Evolutionary conservation across 2,888 invertebrate species (phyloP).

Genomic region (Acheta domesticus): DNA sequence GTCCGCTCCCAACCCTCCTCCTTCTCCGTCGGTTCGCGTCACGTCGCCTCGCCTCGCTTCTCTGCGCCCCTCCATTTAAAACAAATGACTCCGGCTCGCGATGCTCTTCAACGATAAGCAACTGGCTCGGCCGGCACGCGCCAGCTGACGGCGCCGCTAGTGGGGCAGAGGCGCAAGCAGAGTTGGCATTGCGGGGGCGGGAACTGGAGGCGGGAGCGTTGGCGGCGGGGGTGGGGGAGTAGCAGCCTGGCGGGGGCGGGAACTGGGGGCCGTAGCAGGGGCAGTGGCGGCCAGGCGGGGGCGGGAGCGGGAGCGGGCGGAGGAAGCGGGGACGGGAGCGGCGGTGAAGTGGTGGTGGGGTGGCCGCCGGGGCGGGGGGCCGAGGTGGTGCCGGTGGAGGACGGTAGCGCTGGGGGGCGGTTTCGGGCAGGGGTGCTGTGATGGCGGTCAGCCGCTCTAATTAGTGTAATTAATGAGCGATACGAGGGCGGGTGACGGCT

Average conservation of each 20-base stretch:
- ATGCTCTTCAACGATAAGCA: constrained; percentile 27
- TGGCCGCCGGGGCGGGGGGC: too few species aligned
- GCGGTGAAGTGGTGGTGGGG: too few species aligned
- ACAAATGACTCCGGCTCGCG: constrained; percentile 31
- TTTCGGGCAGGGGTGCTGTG: constrained; percentile 20
- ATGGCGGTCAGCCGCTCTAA: constrained; percentile 28
- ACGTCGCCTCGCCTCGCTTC: not conserved
- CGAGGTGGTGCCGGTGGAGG: too few species aligned
- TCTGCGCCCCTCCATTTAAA: constrained; percentile 19
- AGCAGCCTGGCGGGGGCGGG: too few species aligned
- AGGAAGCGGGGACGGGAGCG: too few species aligned
- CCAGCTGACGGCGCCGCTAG: not conserved
- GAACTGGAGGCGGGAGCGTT: not conserved
- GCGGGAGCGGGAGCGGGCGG: too few species aligned
- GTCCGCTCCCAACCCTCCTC: not conserved
- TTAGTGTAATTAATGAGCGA: constrained; percentile 36
- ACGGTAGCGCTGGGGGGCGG: too few species aligned
- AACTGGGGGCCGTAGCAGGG: too few species aligned
- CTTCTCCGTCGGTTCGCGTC: not conserved
- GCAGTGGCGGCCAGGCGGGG: too few species aligned
- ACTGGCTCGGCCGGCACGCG: constrained; percentile 24
- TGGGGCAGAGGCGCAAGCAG: too few species aligned
- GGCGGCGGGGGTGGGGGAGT: not conserved
- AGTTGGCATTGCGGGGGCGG: not conserved
- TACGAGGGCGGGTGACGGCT: too few species aligned